Evolutionary conservation across 2,113 vertebrate species (phyloP).

Genomic region (Ginglymostoma cirratum): DNA sequence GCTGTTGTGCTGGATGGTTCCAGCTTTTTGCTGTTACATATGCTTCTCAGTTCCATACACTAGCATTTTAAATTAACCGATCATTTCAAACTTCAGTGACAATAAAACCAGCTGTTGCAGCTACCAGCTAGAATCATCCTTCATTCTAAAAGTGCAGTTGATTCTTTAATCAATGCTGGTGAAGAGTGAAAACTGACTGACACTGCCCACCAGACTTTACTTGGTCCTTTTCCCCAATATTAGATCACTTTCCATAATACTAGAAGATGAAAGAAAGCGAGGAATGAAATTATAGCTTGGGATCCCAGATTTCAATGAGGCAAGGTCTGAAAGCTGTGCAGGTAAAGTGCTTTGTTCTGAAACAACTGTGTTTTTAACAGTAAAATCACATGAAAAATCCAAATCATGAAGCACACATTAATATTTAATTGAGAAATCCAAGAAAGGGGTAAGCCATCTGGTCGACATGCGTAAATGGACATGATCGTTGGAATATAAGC

Average conservation of each 20-base stretch:
- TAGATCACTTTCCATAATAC: background rate
- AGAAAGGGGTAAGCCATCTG: background rate
- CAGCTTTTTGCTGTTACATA: background rate
- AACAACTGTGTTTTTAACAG: background rate
- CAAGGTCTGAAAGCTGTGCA: background rate
- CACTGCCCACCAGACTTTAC: background rate
- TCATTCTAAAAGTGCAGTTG: background rate
- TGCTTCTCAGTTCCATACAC: background rate
- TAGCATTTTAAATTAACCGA: background rate
- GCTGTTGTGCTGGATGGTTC: background rate
- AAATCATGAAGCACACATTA: background rate
- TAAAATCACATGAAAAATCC: background rate
- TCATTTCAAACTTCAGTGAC: background rate
- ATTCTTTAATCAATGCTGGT: background rate
- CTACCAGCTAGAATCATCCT: background rate
- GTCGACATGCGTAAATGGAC: background rate
- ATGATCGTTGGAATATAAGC: background rate
- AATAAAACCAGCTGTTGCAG: background rate
- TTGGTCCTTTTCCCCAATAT: background rate
- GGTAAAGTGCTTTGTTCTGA: background rate
- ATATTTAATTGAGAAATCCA: background rate
- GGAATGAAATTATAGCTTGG: background rate
- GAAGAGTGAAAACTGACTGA: background rate
- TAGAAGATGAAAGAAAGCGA: background rate
- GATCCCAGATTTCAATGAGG: background rate